Evolutionary conservation across 2,113 vertebrate genomes (phyloP).

Genomic region (Brachyistius frenatus): DNA sequence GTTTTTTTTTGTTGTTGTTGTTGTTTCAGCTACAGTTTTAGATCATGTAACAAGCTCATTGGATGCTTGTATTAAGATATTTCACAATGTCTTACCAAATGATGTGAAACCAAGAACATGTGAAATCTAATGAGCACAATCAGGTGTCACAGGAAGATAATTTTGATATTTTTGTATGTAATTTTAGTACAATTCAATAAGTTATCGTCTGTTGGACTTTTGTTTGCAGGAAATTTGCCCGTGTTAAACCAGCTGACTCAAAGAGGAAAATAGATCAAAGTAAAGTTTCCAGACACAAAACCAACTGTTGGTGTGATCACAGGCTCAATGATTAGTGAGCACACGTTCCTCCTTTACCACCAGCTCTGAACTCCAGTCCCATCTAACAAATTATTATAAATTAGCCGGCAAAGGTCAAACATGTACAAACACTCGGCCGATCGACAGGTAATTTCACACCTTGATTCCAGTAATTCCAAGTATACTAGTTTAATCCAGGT

Average conservation of each 20-base stretch:
- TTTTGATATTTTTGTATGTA: not conserved
- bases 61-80: not conserved
- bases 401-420: slow-evolving; percentile 1
- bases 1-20: too few species aligned
- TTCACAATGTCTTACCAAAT: not conserved
- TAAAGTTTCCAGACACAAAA: slow-evolving; percentile 2
- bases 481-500: slow-evolving; percentile 24
- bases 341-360: not conserved
- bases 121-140: too few species aligned
- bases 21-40: slow-evolving; percentile 12
- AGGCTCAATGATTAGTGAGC: not conserved
- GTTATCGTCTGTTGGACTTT: not conserved
- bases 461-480: slow-evolving; percentile 16
- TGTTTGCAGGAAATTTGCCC: not conserved
- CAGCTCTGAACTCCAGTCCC: not conserved
- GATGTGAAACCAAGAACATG: too few species aligned
- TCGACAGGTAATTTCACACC: slow-evolving; percentile 33
- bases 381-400: not conserved
- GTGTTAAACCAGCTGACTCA: not conserved
- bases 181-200: not conserved
- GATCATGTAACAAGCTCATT: slow-evolving; percentile 1
- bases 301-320: not conserved
- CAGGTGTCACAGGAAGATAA: not conserved
- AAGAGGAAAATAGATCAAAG: not conserved
- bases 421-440: slow-evolving; percentile 19